Evolutionary conservation across 2,888 invertebrate genomes (phyloP).

Genomic region (Drosophila pseudotalamancana): DNA sequence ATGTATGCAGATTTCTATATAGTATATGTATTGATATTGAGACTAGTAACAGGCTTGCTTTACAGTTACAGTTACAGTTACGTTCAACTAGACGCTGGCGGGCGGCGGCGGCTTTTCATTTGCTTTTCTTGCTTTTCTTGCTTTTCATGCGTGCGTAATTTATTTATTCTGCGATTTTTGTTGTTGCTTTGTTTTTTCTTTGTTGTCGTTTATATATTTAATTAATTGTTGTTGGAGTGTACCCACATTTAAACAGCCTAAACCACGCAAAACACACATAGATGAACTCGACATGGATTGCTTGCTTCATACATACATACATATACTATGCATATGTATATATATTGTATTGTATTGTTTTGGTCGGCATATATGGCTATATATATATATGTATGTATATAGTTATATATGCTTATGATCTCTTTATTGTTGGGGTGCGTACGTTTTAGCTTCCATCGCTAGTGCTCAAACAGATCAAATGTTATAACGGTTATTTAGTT

Average conservation of each 20-base stretch:
- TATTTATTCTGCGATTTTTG: slow-evolving; percentile 2
- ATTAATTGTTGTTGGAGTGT: slow-evolving; percentile 36
- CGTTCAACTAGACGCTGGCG: slow-evolving; percentile 47
- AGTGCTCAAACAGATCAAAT: slow-evolving; percentile 81
- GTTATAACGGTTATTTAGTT: slow-evolving; percentile 77
- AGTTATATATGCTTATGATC: slow-evolving; percentile 40
- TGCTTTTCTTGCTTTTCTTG: background rate
- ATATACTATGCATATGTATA: slow-evolving; percentile 25
- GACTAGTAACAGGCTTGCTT: slow-evolving; percentile 21
- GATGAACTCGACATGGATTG: slow-evolving; percentile 83
- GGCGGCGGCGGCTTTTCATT: slow-evolving; percentile 51
- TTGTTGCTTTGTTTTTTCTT: slow-evolving; percentile 15
- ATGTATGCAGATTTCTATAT: slow-evolving; percentile 7
- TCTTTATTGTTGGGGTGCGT: slow-evolving; percentile 65
- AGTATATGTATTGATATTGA: slow-evolving; percentile 5
- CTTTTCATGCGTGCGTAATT: slow-evolving; percentile 46
- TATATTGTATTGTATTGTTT: slow-evolving; percentile 22
- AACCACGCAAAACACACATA: slow-evolving; percentile 84
- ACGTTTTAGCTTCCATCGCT: slow-evolving; percentile 72
- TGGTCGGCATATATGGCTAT: slow-evolving; percentile 19
- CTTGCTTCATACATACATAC: slow-evolving; percentile 54
- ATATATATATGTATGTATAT: slow-evolving; percentile 12
- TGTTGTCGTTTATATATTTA: slow-evolving; percentile 12
- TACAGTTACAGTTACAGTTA: slow-evolving; percentile 22
- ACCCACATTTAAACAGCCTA: slow-evolving; percentile 82